phyloP scores from a whole-genome alignment of 2,888 invertebrate genomes.

The Philopedon plagiatum region DNA sequence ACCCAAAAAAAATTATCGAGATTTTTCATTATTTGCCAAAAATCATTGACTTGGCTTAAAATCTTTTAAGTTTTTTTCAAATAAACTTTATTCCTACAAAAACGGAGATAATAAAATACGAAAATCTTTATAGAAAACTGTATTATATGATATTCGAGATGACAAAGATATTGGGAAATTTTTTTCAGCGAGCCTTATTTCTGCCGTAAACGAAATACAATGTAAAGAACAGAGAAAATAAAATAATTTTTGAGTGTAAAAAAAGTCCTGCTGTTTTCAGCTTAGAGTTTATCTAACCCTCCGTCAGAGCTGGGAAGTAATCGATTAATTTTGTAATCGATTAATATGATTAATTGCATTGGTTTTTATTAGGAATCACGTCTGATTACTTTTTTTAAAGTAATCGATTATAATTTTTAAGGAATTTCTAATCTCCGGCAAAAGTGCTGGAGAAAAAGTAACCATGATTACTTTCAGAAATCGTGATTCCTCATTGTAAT shows the following conservation, averaged over 20 bases:
- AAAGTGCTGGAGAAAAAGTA: too few relatives aligned
- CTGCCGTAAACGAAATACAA: not conserved
- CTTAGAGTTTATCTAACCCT: not conserved
- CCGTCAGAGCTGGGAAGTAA: too few relatives aligned
- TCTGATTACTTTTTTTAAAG: too few relatives aligned
- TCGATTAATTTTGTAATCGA: too few relatives aligned
- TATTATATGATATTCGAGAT: not conserved
- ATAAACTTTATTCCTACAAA: not conserved
- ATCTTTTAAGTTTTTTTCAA: not conserved
- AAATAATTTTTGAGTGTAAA: not conserved
- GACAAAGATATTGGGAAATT: not conserved
- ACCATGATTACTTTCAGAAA: too few relatives aligned
- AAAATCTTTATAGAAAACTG: not conserved
- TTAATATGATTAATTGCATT: too few relatives aligned
- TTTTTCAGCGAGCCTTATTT: not conserved
- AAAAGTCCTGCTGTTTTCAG: too few relatives aligned
- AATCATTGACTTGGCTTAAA: not conserved
- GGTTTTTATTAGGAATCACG: too few relatives aligned
- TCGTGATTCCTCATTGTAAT: too few relatives aligned
- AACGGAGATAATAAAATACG: not conserved
- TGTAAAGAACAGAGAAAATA: not conserved
- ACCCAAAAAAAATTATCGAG: not conserved
- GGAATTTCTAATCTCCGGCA: too few relatives aligned
- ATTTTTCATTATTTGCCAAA: not conserved
- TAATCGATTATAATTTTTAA: too few relatives aligned